Evolutionary conservation across 2,888 invertebrate genomes (phyloP), one percentile per base, ranked within the genome.

Genomic region (Incurvaria masculella): DNA sequence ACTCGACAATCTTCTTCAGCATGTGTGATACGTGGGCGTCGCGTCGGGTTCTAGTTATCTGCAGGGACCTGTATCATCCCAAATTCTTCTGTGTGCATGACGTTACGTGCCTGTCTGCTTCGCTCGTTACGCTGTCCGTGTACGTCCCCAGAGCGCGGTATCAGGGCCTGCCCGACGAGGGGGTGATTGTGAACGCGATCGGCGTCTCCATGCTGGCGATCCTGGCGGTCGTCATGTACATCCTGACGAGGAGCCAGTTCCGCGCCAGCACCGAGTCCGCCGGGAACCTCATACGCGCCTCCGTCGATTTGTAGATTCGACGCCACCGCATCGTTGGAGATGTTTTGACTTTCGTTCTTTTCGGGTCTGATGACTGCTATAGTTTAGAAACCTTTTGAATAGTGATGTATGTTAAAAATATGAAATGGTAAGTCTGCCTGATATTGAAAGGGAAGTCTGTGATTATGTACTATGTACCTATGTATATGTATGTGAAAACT

Each of bases 161-260:
- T 76, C 72, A 78, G 64, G 70, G 72, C 52, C 68, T 84, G 64
- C 80, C 79, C 52, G 83, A 84, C 60, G 87, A 88, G 67, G 84
- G 81, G 17, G 80, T 86, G 60, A 80, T 88, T 63, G 72, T 88
- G 66, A 89, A 88, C 75, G 81, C 83, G 33, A 81, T 88, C 58
- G 87, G 85, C 54, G 81, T 85, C 60, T 74, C 81, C 55, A 75
- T 87, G 62, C 76, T 86, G 56, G 85, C 81, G 49, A 76, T 86
- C 53, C 79, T 82, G 53, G 83, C 86, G 51, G 74, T 87, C 58
- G 80, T 87, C 65, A 82, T 82, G 62, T 86, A 85, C 68, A 82
- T 85, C 61, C 70, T 84, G 55, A 81, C 81, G 57, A 75, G 84
- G 56, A 79, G 84, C 63, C 82, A 83, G 62, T 83, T 76, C 60